Base-by-base conservation (phyloP, 2,888 invertebrate genomes). In the Hypercompe scribonia region DNA sequence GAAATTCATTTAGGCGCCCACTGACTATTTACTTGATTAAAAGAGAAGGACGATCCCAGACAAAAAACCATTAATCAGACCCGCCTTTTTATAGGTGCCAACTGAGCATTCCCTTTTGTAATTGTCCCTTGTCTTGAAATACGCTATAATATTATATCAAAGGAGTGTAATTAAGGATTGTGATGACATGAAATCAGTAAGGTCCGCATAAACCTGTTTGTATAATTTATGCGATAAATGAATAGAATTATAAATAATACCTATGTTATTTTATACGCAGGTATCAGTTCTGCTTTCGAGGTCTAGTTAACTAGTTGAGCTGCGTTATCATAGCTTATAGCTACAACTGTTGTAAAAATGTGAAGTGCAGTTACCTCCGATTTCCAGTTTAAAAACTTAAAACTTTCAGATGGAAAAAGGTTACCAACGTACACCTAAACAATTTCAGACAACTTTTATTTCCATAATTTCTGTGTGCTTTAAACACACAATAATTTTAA, bases 31-130 rank as follows among this genome's bases (percentile, higher is more conserved):
- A 73, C 69, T 83, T 83, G 77, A 81, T 82, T 82, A 81, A 82
- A 70, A 68, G 64, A 77, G 42, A 70, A 76, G 68, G 83, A 50
- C 72, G 31, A 70, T 31, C 67, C 3, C 68, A 76, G 78, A 76
- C 79, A 77, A 81, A 76, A 78, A 80, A 65, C 78, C 76, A 83
- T 84, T 84, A 81, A 83, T 83, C 78, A 83, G 75, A 67, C 64
- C 64, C 69, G 69, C 70, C 80, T 82, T 81, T 83, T 79, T 81
- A 73, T 78, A 73, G 74, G 68, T 75, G 72, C 75, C 80, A 71
- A 76, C 76, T 75, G 75, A 77, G 78, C 76, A 78, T 74, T 78
- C 61, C 65, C 77, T 78, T 80, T 81, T 78, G 76, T 77, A 77
- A 76, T 68, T 75, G 33, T 66, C 76, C 77, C 78, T 76, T 61